Conservation (phyloP, 2,113 vertebrate genomes). For the Oceanites oceanicus region DNA sequence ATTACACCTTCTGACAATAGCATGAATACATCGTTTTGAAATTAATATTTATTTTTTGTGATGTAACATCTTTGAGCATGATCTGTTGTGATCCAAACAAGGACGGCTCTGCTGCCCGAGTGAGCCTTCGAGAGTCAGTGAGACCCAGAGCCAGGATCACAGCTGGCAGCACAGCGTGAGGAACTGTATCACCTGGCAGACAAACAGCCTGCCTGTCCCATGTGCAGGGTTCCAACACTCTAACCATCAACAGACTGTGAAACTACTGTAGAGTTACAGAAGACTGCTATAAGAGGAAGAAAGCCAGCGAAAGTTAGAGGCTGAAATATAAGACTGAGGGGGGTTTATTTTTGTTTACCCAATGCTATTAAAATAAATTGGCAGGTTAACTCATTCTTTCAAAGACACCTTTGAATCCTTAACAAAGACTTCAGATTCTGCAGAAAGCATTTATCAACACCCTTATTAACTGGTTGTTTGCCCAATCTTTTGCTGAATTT, state of each 20-base stretch:
- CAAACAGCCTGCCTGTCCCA: neutral
- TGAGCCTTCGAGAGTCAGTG: neutral
- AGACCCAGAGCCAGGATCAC: neutral
- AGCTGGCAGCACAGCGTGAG: neutral
- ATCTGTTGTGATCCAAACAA: neutral
- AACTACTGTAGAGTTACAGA: neutral
- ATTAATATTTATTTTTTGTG: neutral
- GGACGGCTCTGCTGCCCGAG: neutral
- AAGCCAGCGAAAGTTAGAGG: neutral
- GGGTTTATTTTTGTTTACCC: neutral
- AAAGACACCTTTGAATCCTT: neutral
- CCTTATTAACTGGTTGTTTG: neutral
- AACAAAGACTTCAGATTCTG: neutral
- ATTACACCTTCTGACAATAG: neutral
- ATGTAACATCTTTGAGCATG: neutral
- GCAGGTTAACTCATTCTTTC: neutral
- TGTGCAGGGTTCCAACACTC: no score
- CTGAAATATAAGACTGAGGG: neutral
- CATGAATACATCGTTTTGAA: neutral
- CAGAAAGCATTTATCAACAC: neutral
- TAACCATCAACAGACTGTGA: neutral
- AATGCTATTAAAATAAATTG: neutral
- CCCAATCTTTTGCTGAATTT: neutral
- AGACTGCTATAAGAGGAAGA: neutral
- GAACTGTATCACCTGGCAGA: neutral